Conservation (phyloP, 1,140 invertebrate genomes). For the Drusus annulatus region DNA sequence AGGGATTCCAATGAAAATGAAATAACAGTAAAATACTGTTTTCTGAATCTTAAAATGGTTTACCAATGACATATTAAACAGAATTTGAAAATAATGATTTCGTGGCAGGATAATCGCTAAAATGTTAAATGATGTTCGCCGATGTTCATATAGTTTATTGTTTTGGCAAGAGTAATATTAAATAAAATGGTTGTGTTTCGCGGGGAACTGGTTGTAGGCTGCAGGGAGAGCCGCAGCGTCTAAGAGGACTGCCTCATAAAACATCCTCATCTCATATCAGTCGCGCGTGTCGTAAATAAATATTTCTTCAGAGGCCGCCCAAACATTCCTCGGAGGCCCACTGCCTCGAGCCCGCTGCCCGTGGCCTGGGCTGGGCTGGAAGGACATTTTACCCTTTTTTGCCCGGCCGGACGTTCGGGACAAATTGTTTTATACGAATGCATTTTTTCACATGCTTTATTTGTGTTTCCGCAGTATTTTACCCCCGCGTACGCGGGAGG, state of each 20-base stretch:
- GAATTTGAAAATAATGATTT: no score
- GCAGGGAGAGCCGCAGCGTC: constrained; percentile 35
- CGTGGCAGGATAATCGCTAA: no score
- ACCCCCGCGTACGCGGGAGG: not conserved
- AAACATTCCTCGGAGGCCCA: constrained; percentile 13
- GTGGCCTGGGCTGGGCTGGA: not conserved
- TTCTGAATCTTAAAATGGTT: no score
- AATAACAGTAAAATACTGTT: no score
- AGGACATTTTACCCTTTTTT: constrained; percentile 33
- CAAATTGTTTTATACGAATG: constrained; percentile 49
- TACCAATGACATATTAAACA: no score
- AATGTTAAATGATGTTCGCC: no score
- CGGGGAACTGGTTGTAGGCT: constrained; percentile 15
- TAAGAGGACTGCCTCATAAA: constrained; percentile 39
- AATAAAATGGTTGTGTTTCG: not conserved
- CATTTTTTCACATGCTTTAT: constrained; percentile 34
- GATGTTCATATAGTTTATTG: no score
- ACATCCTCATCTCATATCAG: constrained; percentile 49
- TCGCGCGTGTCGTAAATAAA: constrained; percentile 49
- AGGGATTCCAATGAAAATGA: no score
- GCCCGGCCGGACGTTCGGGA: constrained; percentile 25
- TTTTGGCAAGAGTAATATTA: no score
- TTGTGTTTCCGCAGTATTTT: constrained; percentile 27
- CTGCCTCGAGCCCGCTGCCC: no score
- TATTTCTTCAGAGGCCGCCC: constrained; percentile 28